Percentiles rank a stretch among this genome's conserved stretches.
Conservation (phyloP, 1,140 invertebrate genomes). For the Tribolium castaneum region DNA sequence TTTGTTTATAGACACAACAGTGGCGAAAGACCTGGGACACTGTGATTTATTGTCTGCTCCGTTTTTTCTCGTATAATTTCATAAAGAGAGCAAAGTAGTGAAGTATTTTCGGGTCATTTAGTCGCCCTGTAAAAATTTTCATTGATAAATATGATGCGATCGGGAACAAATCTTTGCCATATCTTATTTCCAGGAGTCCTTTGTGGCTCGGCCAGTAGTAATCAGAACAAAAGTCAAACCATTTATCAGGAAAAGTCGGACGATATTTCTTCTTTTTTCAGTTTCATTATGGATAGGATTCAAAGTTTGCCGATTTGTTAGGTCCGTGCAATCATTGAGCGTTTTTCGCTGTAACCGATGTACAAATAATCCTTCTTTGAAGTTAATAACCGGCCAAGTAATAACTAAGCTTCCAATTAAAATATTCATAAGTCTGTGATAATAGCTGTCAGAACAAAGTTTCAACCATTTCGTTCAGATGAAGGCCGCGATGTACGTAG, state of each 20-base stretch:
- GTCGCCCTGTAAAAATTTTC: conserved; percentile 46
- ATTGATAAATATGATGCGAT: conserved; percentile 53
- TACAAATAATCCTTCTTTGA: background rate
- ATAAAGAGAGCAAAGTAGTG: conserved; percentile 3
- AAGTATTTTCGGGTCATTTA: conserved; percentile 19
- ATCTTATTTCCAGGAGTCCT: conserved; percentile 50
- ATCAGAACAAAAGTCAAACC: conserved; percentile 53
- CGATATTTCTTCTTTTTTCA: conserved; percentile 50
- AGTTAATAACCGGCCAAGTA: conserved; percentile 34
- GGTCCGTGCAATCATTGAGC: background rate
- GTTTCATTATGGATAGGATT: conserved; percentile 44
- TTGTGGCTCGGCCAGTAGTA: conserved; percentile 48
- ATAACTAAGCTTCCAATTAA: conserved; percentile 36
- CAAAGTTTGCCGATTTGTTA: conserved; percentile 28
- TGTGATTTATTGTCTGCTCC: background rate
- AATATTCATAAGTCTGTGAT: conserved; percentile 43
- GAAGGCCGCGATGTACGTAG: background rate
- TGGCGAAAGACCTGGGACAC: background rate
- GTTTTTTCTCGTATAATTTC: background rate
- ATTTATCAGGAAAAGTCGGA: conserved; percentile 51
- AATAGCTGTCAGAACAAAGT: conserved; percentile 44
- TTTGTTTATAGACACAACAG: background rate
- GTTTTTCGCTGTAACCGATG: background rate
- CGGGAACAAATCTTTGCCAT: conserved; percentile 49
- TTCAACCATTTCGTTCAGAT: conserved; percentile 28